phyloP scores from a whole-genome alignment of 1,140 invertebrate species.

The Batillaria attramentaria region DNA sequence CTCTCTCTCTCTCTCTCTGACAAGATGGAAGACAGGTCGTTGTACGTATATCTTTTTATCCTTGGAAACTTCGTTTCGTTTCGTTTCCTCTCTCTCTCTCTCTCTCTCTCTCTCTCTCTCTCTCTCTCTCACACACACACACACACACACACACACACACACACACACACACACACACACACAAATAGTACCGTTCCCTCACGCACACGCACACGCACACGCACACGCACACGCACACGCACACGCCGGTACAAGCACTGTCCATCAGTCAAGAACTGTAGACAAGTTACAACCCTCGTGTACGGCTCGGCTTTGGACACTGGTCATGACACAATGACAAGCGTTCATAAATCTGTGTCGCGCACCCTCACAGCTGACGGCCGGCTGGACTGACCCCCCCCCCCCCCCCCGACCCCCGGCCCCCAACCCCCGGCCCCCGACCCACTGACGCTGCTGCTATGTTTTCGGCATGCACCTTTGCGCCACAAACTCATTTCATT shows the following conservation, averaged over 20 bases:
- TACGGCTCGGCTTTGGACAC: no score
- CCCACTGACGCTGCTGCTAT: no score
- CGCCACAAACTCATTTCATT: no score
- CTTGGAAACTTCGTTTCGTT: neutral
- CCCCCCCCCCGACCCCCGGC: no score
- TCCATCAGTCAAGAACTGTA: neutral
- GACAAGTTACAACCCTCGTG: no score
- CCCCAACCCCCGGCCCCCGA: no score
- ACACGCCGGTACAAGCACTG: neutral
- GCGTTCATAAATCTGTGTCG: no score
- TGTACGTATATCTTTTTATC: neutral
- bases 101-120: neutral
- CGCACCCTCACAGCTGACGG: no score
- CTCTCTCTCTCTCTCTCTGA: conserved; percentile 20
- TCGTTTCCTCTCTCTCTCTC: conserved; percentile 7
- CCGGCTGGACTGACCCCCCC: no score
- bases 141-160: neutral
- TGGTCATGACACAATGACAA: no score
- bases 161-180: neutral
- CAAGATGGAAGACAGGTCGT: no score
- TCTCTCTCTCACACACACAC: neutral
- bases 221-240: neutral
- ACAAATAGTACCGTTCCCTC: neutral
- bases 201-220: neutral
- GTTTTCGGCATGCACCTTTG: no score